Evolutionary conservation across 2,113 vertebrate genomes (phyloP).

Genomic region (Petrocephalus microphthalmus): DNA sequence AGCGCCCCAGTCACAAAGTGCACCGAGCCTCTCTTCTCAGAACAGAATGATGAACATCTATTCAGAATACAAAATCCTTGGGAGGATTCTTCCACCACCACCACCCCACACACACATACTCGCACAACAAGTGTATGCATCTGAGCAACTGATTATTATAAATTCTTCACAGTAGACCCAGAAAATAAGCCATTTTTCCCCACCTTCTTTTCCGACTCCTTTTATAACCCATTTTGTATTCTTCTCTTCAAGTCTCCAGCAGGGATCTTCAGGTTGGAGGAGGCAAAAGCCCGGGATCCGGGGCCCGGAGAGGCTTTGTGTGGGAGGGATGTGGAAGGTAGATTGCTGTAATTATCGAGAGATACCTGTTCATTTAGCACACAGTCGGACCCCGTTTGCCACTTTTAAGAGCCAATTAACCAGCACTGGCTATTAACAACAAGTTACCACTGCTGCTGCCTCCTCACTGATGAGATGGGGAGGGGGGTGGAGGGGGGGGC

Average conservation of each 20-base stretch:
- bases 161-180: conserved; percentile 75
- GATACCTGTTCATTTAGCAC: conserved; percentile 99
- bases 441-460: conserved; percentile 43
- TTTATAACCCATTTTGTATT: conserved; percentile 63
- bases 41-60: conserved; percentile 25
- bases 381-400: conserved; percentile 92
- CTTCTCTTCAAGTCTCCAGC: conserved; percentile 68
- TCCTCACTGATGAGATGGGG: conserved; percentile 65
- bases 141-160: conserved; percentile 82
- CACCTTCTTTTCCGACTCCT: conserved; percentile 76
- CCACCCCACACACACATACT: background rate
- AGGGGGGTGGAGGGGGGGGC: conserved; percentile 15
- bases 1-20: background rate
- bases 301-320: conserved; percentile 71
- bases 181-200: conserved; percentile 56
- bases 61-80: conserved; percentile 79
- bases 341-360: conserved; percentile 99
- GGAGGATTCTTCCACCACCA: conserved; percentile 69
- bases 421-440: conserved; percentile 97
- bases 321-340: conserved; percentile 69
- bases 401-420: conserved; percentile 97
- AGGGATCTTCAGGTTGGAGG: conserved; percentile 77
- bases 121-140: conserved; percentile 57
- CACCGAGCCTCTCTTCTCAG: background rate
- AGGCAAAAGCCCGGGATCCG: conserved; percentile 79